phyloP scores from a whole-genome alignment of 2,113 vertebrate species.

The Lamprologus tigripictilis region DNA sequence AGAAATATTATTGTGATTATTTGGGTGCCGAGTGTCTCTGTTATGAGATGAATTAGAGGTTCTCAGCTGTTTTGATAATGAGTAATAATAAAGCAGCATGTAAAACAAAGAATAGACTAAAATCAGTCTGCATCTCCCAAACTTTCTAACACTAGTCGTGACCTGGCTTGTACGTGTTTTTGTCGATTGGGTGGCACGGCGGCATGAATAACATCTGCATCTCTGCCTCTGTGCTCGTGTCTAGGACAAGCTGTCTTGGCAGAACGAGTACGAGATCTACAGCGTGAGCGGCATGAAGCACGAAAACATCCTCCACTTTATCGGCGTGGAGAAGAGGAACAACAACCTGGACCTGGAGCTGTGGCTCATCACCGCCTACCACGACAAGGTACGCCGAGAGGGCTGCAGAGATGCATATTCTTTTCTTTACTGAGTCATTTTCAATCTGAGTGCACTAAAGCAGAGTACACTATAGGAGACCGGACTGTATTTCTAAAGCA shows the following conservation, averaged over 20 bases:
- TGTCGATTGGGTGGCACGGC: background rate
- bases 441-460: background rate
- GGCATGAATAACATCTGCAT: background rate
- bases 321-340: slow-evolving; percentile 93
- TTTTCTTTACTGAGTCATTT: background rate
- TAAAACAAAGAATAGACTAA: background rate
- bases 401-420: background rate
- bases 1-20: background rate
- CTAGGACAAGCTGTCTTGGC: slow-evolving; percentile 97
- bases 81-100: background rate
- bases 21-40: background rate
- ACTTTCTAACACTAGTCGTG: background rate
- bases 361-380: slow-evolving; percentile 94
- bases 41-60: background rate
- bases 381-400: slow-evolving; percentile 81
- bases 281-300: slow-evolving; percentile 95
- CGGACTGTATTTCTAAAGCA: background rate
- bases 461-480: background rate
- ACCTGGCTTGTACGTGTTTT: background rate
- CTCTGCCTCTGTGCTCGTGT: background rate
- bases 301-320: slow-evolving; percentile 92
- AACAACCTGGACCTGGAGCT: slow-evolving; percentile 91
- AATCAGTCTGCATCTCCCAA: background rate
- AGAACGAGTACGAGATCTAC: slow-evolving; percentile 98
- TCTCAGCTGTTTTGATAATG: background rate